These are phyloP conservation scores for Oreocharis arfaki DNA, from an alignment of 2,113 vertebrate species.

Conservation along the genomic window DNA sequence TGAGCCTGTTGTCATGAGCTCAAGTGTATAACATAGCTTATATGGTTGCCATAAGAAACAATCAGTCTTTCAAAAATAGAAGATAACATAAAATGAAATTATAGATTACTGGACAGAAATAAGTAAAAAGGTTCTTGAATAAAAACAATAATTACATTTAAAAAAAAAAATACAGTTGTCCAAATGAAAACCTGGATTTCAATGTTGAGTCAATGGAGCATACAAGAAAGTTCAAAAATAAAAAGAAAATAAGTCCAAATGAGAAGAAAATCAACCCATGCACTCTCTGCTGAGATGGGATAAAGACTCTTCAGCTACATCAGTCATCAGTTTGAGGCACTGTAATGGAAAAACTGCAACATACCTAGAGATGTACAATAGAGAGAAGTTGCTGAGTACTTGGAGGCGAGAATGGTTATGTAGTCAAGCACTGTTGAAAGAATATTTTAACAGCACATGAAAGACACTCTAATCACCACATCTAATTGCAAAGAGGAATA, in stretches of 20 bases:
- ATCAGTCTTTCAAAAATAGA: neutral
- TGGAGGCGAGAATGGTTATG: neutral
- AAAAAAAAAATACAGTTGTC: neutral
- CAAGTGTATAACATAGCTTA: neutral
- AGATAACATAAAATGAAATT: neutral
- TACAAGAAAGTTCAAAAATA: neutral
- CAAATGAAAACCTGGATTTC: neutral
- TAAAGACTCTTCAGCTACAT: neutral
- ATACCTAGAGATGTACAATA: neutral
- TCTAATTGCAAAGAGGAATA: conserved; percentile 50
- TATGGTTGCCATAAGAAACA: neutral
- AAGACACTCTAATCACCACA: conserved; percentile 20
- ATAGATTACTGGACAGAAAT: neutral
- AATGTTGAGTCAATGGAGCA: neutral
- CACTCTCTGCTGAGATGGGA: neutral
- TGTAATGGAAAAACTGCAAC: neutral
- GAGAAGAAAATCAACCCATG: neutral
- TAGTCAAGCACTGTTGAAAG: conserved; percentile 28
- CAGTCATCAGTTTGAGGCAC: neutral
- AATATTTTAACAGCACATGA: neutral
- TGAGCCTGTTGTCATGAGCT: neutral
- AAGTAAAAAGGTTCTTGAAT: neutral
- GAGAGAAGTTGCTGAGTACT: neutral
- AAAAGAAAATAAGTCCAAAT: neutral
- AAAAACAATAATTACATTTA: neutral